These are phyloP conservation scores for Anoncus sp. DNA, from an alignment of 2,888 invertebrate species.

Conservation along the genomic window DNA sequence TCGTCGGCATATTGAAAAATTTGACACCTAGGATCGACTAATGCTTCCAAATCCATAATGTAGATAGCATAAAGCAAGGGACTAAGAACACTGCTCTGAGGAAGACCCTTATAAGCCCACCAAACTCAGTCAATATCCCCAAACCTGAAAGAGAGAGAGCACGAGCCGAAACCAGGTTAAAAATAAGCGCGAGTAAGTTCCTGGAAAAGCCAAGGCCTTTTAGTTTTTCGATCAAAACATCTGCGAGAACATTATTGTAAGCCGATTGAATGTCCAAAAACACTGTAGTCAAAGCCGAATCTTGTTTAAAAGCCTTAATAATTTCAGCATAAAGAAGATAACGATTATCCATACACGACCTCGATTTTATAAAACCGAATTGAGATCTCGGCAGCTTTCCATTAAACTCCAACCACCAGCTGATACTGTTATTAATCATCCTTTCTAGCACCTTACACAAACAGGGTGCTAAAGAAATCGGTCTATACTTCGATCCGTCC, in stretches of 20 bases:
- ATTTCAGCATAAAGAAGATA: no score
- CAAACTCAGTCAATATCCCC: not conserved
- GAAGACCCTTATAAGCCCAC: not conserved
- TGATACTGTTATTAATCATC: no score
- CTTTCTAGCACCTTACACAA: slow-evolving; percentile 43
- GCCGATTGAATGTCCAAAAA: slow-evolving; percentile 15
- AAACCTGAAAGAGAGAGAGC: slow-evolving; percentile 11
- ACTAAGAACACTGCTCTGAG: slow-evolving; percentile 7
- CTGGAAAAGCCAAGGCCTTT: not conserved
- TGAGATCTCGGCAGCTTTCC: no score
- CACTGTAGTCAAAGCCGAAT: not conserved
- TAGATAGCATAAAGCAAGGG: slow-evolving; percentile 22
- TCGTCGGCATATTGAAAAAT: slow-evolving; percentile 17
- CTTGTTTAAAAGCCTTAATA: not conserved
- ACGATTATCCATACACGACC: no score
- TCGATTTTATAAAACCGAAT: no score
- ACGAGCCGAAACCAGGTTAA: slow-evolving; percentile 15
- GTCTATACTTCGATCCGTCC: slow-evolving; percentile 17
- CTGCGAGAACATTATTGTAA: slow-evolving; percentile 13
- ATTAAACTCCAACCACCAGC: no score
- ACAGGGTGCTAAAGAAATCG: slow-evolving; percentile 53
- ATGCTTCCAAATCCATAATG: not conserved
- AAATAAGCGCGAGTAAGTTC: slow-evolving; percentile 19
- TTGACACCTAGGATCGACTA: not conserved
- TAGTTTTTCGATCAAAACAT: slow-evolving; percentile 5